phyloP scores from a whole-genome alignment of 1,140 invertebrate genomes.

The Calephelis virginiensis region DNA sequence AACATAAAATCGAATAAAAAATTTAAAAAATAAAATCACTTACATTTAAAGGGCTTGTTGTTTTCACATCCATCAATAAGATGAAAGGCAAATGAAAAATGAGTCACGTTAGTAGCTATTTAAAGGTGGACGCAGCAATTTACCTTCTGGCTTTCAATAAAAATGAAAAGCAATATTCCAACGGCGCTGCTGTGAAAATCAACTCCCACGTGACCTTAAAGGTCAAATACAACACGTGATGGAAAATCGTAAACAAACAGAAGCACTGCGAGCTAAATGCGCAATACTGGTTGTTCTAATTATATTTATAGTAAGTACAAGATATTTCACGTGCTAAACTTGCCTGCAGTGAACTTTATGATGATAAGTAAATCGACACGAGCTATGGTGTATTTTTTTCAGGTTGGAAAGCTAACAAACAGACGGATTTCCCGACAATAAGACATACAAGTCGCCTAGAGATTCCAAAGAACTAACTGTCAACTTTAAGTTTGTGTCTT shows the following conservation, averaged over 20 bases:
- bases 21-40: too few species aligned
- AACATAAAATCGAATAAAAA: background rate
- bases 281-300: constrained; percentile 23
- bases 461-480: too few species aligned
- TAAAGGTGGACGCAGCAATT: background rate
- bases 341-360: background rate
- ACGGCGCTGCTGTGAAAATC: constrained; percentile 11
- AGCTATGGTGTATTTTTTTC: background rate
- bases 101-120: background rate
- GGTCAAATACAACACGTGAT: constrained; percentile 43
- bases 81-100: background rate
- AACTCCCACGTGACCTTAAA: constrained; percentile 49
- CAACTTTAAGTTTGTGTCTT: too few species aligned
- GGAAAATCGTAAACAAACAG: constrained; percentile 29
- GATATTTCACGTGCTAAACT: constrained; percentile 4
- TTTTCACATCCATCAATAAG: background rate
- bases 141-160: background rate
- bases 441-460: too few species aligned
- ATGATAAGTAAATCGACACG: background rate
- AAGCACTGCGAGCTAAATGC: constrained; percentile 24
- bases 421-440: too few species aligned
- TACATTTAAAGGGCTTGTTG: too few species aligned
- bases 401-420: too few species aligned
- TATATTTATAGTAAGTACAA: background rate
- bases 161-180: constrained; percentile 5